These are phyloP conservation scores for Lithobates sylvaticus DNA, from an alignment of 2,797 vertebrate species.

Conservation along the genomic window DNA sequence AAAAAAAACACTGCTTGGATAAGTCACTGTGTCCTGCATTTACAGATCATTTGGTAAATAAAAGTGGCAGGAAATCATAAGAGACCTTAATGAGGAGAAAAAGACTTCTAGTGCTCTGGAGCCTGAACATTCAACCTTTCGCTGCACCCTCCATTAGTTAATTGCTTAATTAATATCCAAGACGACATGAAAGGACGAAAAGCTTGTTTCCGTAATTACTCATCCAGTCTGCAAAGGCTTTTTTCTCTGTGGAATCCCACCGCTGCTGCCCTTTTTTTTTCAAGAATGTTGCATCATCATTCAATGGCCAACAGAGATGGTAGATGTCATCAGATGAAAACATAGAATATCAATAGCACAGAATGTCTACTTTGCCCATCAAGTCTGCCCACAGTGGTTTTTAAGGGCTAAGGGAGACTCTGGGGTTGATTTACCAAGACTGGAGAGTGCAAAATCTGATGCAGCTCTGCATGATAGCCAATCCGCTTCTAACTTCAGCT, in stretches of 20 bases:
- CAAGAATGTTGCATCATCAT: not conserved
- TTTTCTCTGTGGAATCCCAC: not conserved
- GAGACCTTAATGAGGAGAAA: constrained; percentile 20
- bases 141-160: constrained; percentile 41
- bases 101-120: constrained; percentile 50
- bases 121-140: constrained; percentile 43
- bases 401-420: too few relatives aligned
- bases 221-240: constrained; percentile 25
- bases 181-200: constrained; percentile 56
- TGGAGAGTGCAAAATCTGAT: too few relatives aligned
- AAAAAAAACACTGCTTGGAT: not conserved
- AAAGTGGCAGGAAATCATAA: constrained; percentile 1
- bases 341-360: not conserved
- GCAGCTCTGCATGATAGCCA: too few relatives aligned
- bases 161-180: constrained; percentile 60
- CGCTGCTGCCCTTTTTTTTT: not conserved
- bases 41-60: constrained; percentile 22
- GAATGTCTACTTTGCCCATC: too few relatives aligned
- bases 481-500: too few relatives aligned
- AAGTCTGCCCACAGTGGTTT: too few relatives aligned
- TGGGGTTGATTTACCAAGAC: too few relatives aligned
- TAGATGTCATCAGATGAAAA: not conserved
- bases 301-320: not conserved
- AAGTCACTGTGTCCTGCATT: not conserved
- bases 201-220: constrained; percentile 47